Base-by-base conservation (phyloP, 1,140 invertebrate species). In the Batillaria attramentaria region DNA sequence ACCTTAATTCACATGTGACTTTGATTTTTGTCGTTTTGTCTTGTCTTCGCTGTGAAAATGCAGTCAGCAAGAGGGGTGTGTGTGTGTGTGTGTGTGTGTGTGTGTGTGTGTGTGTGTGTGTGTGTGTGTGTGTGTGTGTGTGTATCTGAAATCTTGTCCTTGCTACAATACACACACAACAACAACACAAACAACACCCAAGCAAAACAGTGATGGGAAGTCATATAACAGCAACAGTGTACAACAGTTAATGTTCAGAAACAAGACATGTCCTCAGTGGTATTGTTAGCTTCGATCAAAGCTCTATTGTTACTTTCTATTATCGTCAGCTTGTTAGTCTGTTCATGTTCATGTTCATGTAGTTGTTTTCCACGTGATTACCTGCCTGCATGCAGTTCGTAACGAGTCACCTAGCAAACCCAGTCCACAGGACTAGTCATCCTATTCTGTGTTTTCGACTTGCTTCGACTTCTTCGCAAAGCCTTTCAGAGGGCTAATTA, bases 11-110 rank as follows among this genome's bases (percentile, higher is more conserved):
- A 13, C 24, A 50, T 50, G 10, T 10, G 46, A 50, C 24, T 50
- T 24, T 50, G 10, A 10, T 50, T 10, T 24, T 13, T 50, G 24
- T 50, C 46, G 46, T 13, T 50, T 13, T 50, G 46, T 13, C 10
- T 24, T 13, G 24, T 24, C 10, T 50, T 13, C 46, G 10, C 10
- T 50, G 46, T 50, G 46, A 13, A 24, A 13, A 24, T 50, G 46
- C 24, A 24, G 10, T 10, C 24, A 24, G 10, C n/a, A n/a, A 24
- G 10, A 10, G 10, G 46, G 10, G 10, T 50, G 46, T 50, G 46
- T 50, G 46, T 50, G 46, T 50, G 46, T 50, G 46, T 50, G 46
- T 50, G 46, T 50, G 46, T 50, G 46, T 50, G 46, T 50, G 46
- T 50, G 46, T 50, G 46, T 50, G 46, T 50, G 46, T 50, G 46